A percentile compares a stretch with the other conserved stretches of the same genome.
phyloP scores from a whole-genome alignment of 1,140 invertebrate species.

The Apis mellifera region DNA sequence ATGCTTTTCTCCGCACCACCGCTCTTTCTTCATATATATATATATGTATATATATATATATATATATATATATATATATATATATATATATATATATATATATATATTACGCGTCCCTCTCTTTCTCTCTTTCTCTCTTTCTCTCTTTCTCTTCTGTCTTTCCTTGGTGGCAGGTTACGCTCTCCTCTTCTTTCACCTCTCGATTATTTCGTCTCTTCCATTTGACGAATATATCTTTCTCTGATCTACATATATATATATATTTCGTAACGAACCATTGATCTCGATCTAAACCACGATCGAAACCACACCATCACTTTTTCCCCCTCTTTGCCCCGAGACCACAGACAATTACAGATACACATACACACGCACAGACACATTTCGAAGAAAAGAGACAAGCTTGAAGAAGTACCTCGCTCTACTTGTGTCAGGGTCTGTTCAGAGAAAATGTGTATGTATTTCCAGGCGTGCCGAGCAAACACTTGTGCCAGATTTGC shows the following conservation, averaged over 20 bases:
- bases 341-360: too few species aligned
- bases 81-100: too few species aligned
- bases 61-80: too few species aligned
- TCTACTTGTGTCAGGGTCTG: slow-evolving; percentile 58
- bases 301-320: too few species aligned
- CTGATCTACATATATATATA: too few species aligned
- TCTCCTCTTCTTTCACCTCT: not conserved
- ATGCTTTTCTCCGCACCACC: not conserved
- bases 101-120: not conserved
- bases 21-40: not conserved
- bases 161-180: too few species aligned
- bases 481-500: slow-evolving; percentile 98
- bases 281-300: too few species aligned
- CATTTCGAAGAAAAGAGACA: slow-evolving; percentile 7
- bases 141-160: not conserved
- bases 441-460: slow-evolving; percentile 80
- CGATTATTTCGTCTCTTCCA: not conserved
- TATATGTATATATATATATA: too few species aligned
- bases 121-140: not conserved
- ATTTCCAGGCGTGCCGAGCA: slow-evolving; percentile 85
- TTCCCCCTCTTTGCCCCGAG: too few species aligned
- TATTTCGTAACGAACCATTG: too few species aligned
- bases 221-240: not conserved
- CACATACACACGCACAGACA: too few species aligned
- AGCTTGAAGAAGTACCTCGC: slow-evolving; percentile 21